Evolutionary conservation across 2,113 vertebrate species (phyloP).

Genomic region (Anarhynchus alexandrinus): DNA sequence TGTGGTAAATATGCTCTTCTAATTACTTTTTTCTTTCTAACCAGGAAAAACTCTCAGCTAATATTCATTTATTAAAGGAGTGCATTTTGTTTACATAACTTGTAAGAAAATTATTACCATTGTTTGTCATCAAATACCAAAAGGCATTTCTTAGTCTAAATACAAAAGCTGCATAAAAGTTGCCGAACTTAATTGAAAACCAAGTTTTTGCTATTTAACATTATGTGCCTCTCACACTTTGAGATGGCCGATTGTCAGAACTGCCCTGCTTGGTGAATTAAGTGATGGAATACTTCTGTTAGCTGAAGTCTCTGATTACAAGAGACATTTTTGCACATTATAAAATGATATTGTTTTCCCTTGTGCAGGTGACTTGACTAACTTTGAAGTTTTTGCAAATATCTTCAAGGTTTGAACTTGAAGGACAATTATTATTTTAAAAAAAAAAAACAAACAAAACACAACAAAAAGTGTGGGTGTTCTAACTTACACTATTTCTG

Average conservation of each 20-base stretch:
- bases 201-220: neutral
- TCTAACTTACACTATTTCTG: neutral
- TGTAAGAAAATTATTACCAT: neutral
- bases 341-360: neutral
- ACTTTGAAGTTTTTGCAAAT: neutral
- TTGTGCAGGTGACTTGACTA: neutral
- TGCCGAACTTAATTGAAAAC: neutral
- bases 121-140: neutral
- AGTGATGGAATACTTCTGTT: neutral
- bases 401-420: neutral
- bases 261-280: neutral
- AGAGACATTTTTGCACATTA: neutral
- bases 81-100: neutral
- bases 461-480: neutral
- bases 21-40: neutral
- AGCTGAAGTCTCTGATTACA: neutral
- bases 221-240: neutral
- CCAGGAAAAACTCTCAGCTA: neutral
- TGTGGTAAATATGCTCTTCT: neutral
- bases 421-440: neutral
- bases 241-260: neutral
- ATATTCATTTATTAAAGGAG: neutral
- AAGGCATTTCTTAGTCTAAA: neutral
- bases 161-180: neutral
- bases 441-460: neutral